A percentile compares a stretch with the other conserved stretches of the same genome.
phyloP scores from a whole-genome alignment of 2,888 invertebrate species.

The Chorisops tibialis region DNA sequence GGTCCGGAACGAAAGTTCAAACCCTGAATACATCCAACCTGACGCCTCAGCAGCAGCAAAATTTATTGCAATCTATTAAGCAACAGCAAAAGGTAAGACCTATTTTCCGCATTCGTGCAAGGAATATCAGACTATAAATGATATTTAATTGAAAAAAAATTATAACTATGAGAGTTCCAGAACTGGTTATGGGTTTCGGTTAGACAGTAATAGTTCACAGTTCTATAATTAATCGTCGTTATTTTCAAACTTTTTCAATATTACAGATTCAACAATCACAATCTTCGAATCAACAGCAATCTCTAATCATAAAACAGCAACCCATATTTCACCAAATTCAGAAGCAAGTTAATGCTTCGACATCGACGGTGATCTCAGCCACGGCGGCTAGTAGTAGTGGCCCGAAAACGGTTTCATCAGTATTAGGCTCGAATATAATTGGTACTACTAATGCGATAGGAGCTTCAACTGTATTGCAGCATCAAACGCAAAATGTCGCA shows the following conservation, averaged over 20 bases:
- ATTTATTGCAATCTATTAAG: constrained; percentile 47
- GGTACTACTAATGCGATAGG: neutral
- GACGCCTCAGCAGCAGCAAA: constrained; percentile 48
- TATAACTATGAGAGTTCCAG: no score
- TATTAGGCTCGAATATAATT: constrained; percentile 22
- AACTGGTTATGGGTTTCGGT: no score
- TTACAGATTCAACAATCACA: constrained; percentile 31
- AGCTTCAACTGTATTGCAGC: constrained; percentile 28
- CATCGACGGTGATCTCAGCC: constrained; percentile 11
- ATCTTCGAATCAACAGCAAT: constrained; percentile 35
- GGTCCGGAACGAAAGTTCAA: constrained; percentile 40
- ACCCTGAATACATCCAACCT: constrained; percentile 44
- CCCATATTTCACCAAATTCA: constrained; percentile 29
- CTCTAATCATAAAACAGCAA: constrained; percentile 35
- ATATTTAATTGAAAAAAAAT: no score
- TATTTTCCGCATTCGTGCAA: no score
- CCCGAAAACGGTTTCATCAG: constrained; percentile 25
- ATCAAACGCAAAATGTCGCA: constrained; percentile 19
- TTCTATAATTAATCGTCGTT: no score
- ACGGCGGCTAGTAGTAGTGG: constrained; percentile 21
- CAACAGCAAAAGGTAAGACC: constrained; percentile 33
- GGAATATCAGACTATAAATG: no score
- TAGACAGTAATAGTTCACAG: no score
- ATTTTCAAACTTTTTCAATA: no score
- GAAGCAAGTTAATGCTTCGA: constrained; percentile 1